Base-by-base conservation (phyloP, 2,888 invertebrate species). In the Dendrolimus pini region DNA sequence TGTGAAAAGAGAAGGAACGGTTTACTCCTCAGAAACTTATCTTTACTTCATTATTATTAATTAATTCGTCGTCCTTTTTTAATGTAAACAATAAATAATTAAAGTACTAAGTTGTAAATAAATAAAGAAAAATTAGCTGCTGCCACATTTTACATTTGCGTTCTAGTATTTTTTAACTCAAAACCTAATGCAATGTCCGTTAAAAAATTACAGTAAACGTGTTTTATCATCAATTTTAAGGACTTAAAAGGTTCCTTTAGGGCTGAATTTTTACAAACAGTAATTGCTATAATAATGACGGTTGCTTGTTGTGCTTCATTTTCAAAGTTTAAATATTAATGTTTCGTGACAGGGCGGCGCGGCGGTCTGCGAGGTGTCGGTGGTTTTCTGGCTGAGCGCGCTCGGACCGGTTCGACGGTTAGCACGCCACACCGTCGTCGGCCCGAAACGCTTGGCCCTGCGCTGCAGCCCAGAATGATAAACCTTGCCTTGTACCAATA, bases 351-450 rank as follows among this genome's bases (percentile, higher is more conserved):
- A 87, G 80, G 83, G 82, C 77, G 80, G 77, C 75, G 77, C 71
- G 66, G 70, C 66, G 69, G 72, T 72, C 69, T 69, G 81, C 78
- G 82, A 87, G 87, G 89, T 87, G 89, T 88, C 82, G 82, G 85
- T 79, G 88, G 87, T 88, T 89, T 89, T 89, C 89, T 89, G 89
- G 85, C 79, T 82, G 84, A 86, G 83, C 83, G 89, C 85, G 75
- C 78, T 65, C 77, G 72, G 87, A 89, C 89, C 89, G 89, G 89
- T 89, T 89, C 80, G 74, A 68, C 73, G 77, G 71, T 70, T 76
- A 75, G 80, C 83, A 79, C 83, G 82, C 83, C 75, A 80, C 75
- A 74, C 79, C 82, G 82, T 80, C 80, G 83, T 80, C 80, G 83
- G 77, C 79, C 74, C 81, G 76, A 82, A 85, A 85, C 85, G 80